phyloP scores from a whole-genome alignment of 2,888 invertebrate genomes.

The Eupeodes luniger region DNA sequence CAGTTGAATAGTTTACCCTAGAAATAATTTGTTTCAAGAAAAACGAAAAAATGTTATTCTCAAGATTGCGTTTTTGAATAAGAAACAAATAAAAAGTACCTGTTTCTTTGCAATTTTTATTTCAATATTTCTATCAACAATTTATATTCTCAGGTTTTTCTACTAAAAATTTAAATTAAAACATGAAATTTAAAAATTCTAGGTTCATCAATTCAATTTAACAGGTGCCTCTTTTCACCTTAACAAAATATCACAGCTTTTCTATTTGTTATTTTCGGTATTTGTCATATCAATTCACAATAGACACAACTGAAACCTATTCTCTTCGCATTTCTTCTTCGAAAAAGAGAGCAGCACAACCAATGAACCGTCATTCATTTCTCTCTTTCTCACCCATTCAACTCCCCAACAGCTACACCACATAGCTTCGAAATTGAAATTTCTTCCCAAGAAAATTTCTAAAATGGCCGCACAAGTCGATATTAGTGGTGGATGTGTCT shows the following conservation, averaged over 20 bases:
- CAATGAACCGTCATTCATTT: neutral
- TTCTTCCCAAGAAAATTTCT: conserved; percentile 50
- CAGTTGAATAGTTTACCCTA: neutral
- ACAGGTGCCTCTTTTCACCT: neutral
- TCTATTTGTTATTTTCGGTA: neutral
- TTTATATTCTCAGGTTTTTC: no score
- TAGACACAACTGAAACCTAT: conserved; percentile 16
- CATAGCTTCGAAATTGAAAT: conserved; percentile 55
- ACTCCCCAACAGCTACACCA: neutral
- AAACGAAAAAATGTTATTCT: no score
- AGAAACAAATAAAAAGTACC: no score
- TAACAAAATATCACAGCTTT: neutral
- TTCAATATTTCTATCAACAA: no score
- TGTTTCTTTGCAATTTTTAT: no score
- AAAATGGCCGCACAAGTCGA: conserved; percentile 76
- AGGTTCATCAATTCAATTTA: neutral
- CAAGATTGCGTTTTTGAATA: no score
- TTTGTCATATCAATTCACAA: conserved; percentile 20
- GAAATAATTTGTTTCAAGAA: neutral
- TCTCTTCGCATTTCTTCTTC: conserved; percentile 9
- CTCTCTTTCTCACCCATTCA: conserved; percentile 42
- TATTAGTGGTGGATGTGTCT: conserved; percentile 64
- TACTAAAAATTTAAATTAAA: neutral
- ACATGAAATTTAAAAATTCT: neutral
- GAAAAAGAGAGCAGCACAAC: neutral